Base-by-base conservation (phyloP, 2,888 invertebrate genomes). In the Eulithis testata region DNA sequence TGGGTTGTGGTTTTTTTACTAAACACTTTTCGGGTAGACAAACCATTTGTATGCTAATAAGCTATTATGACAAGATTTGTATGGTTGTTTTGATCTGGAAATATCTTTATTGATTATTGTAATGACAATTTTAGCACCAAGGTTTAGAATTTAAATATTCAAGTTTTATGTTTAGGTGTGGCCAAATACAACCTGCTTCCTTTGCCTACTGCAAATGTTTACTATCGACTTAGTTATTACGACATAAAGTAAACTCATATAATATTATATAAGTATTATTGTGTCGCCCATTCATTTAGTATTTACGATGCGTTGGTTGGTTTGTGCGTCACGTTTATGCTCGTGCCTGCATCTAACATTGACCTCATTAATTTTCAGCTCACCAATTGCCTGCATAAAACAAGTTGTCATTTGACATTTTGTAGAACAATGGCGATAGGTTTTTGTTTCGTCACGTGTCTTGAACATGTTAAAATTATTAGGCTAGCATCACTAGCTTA, bases 391-490 rank as follows among this genome's bases (percentile, higher is more conserved):
- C 66, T 73, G 77, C 79, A 82, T 81, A 81, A 82, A 80, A 78
- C 76, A 77, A 71, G 73, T 71, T 74, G 74, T 75, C 74, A 76
- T 77, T 79, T 77, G 79, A 79, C 80, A 82, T 80, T 80, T 79
- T 76, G 69, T 79, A 79, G 81, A 86, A 88, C 86, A 88, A 88
- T 85, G 78, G 83, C 84, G 86, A 87, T 85, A 78, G 82, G 63
- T 69, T 63, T 69, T 65, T 7, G 75, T 82, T 77, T 82, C 85
- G 83, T 86, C 54, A 56, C 49, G 53, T 61, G 85, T 85, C 85
- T 80, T 68, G 69, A 71, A 60, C 68, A 56, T 58, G 60, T 63
- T 65, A 66, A 62, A 68, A 65, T 27, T 11, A n/a, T 49, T 6
- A 40, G 5, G 37, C n/a, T n/a, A n/a, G n/a, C n/a, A n/a, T n/a